Percentiles rank a stretch among this genome's conserved stretches.
These are phyloP conservation scores for Pteromalus puparum DNA, from an alignment of 1,140 invertebrate genomes.

Conservation along the genomic window DNA sequence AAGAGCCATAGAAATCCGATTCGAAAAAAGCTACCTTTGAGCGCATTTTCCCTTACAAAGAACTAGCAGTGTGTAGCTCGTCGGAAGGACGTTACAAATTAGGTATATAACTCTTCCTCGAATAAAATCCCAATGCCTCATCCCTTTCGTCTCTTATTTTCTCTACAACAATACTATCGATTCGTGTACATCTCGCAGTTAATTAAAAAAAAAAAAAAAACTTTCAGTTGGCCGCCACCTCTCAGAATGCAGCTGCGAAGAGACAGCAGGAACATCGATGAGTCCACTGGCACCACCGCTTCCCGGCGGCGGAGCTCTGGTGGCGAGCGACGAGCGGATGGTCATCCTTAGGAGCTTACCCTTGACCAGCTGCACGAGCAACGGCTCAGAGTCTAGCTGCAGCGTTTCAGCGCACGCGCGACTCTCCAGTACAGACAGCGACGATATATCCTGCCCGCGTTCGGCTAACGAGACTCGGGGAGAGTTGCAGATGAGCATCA, in stretches of 20 bases:
- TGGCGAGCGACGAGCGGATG: slow-evolving; percentile 75
- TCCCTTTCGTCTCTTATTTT: too few relatives aligned
- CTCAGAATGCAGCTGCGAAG: slow-evolving; percentile 64
- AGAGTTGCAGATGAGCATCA: slow-evolving; percentile 73
- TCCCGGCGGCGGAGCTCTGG: slow-evolving; percentile 62
- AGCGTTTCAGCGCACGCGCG: neutral
- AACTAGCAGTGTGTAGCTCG: too few relatives aligned
- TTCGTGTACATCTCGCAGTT: too few relatives aligned
- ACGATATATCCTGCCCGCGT: slow-evolving; percentile 57
- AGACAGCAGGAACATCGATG: slow-evolving; percentile 57
- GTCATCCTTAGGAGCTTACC: slow-evolving; percentile 71
- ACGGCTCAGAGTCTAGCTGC: slow-evolving; percentile 22
- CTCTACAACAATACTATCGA: too few relatives aligned
- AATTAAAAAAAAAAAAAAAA: too few relatives aligned
- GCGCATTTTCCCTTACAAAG: neutral
- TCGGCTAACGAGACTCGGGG: slow-evolving; percentile 72
- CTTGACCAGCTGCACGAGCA: slow-evolving; percentile 54
- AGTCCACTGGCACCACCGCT: slow-evolving; percentile 65
- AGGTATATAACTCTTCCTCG: too few relatives aligned
- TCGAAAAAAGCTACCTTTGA: too few relatives aligned
- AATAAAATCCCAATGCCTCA: too few relatives aligned
- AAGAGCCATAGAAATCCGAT: too few relatives aligned
- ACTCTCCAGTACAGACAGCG: slow-evolving; percentile 43
- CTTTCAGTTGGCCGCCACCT: slow-evolving; percentile 59
- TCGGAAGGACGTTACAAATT: too few relatives aligned